A percentile compares a stretch with the other conserved stretches of the same genome.
phyloP scores from a whole-genome alignment of 2,888 invertebrate genomes.

The Eupithecia centaureata region DNA sequence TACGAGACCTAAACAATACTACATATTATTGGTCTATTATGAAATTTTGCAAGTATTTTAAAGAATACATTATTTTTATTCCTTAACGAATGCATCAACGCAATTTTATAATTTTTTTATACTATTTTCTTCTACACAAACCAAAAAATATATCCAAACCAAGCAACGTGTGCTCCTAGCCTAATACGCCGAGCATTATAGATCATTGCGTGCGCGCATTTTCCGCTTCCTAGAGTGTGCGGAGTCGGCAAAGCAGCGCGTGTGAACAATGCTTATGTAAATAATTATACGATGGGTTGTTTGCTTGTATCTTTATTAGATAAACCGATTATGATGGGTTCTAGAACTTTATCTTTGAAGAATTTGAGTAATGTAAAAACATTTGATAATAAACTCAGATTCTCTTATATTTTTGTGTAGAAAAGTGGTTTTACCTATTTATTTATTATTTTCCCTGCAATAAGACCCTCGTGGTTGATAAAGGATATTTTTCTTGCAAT shows the following conservation, averaged over 20 bases:
- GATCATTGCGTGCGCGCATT: constrained; percentile 50
- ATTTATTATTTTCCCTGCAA: too few relatives aligned
- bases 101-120: too few relatives aligned
- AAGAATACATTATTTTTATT: too few relatives aligned
- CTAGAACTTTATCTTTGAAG: background rate
- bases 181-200: constrained; percentile 21
- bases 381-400: too few relatives aligned
- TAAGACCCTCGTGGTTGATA: too few relatives aligned
- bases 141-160: background rate
- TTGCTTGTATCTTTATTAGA: constrained; percentile 10
- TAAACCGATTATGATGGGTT: background rate
- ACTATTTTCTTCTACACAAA: background rate
- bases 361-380: background rate
- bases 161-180: background rate
- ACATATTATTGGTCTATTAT: too few relatives aligned
- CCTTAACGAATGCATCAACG: too few relatives aligned
- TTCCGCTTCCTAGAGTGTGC: constrained; percentile 72
- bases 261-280: constrained; percentile 46
- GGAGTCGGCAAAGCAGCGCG: constrained; percentile 51
- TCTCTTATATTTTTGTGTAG: too few relatives aligned
- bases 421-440: too few relatives aligned
- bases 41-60: too few relatives aligned
- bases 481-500: too few relatives aligned
- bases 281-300: constrained; percentile 19
- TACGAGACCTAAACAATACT: too few relatives aligned